A percentile compares a stretch with the other conserved stretches of the same genome.
Conservation (phyloP, 2,797 vertebrate genomes). For the Craterocephalus amniculus region DNA sequence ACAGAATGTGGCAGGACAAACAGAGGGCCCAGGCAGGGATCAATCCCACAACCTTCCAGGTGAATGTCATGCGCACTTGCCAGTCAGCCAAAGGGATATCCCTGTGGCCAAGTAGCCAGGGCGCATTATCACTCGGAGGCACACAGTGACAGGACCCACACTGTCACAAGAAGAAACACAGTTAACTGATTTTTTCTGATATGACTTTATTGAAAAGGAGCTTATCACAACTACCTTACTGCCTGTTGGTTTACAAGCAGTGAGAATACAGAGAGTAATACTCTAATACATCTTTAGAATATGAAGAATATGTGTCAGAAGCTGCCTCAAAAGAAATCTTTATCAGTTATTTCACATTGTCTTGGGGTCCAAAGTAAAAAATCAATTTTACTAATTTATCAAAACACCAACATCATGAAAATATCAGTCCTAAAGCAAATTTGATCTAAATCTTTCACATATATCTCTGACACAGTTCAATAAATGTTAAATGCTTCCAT, state of each 20-base stretch:
- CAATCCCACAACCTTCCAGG: no score
- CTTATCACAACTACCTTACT: conserved; percentile 64
- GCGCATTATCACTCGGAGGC: no score
- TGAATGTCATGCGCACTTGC: no score
- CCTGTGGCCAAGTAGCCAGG: no score
- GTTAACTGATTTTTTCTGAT: conserved; percentile 13
- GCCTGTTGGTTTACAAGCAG: conserved; percentile 72
- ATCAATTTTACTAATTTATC: conserved; percentile 15
- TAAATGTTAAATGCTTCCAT: background rate
- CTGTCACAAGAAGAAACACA: no score
- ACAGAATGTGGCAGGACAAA: no score
- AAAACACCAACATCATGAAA: conserved; percentile 1
- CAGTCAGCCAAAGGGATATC: no score
- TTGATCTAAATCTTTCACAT: conserved; percentile 32
- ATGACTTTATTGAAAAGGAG: conserved; percentile 79
- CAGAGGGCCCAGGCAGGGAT: no score
- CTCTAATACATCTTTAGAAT: conserved; percentile 53
- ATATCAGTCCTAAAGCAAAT: conserved; percentile 22
- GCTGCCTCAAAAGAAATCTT: conserved; percentile 74
- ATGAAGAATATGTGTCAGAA: conserved; percentile 69
- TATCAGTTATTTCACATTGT: conserved; percentile 76
- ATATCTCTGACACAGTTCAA: background rate
- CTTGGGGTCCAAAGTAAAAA: conserved; percentile 53
- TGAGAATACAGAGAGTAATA: conserved; percentile 66
- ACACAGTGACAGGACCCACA: conserved; percentile 2